Evolutionary conservation across 2,888 invertebrate species (phyloP).

Genomic region (Empis stercorea): DNA sequence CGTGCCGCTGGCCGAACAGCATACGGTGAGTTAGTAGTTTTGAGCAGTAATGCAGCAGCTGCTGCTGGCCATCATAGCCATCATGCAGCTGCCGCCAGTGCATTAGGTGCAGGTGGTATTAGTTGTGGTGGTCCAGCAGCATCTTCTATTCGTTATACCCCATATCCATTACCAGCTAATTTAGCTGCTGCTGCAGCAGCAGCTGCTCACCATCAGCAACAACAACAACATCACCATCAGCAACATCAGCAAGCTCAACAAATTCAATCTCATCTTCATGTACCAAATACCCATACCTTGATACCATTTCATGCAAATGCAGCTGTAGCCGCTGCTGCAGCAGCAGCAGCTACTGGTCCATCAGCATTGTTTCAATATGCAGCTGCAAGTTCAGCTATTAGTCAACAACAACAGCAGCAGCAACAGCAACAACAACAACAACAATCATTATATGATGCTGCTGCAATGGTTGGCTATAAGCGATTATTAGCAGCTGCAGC

Average conservation of each 20-base stretch:
- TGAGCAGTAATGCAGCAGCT: slow-evolving; percentile 46
- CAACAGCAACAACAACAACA: slow-evolving; percentile 42
- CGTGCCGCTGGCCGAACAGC: slow-evolving; percentile 89
- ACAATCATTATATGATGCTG: slow-evolving; percentile 31
- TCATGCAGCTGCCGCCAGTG: slow-evolving; percentile 16
- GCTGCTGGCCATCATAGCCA: slow-evolving; percentile 12
- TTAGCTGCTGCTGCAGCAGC: slow-evolving; percentile 31
- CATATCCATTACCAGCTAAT: slow-evolving; percentile 46
- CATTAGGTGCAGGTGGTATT: slow-evolving; percentile 21
- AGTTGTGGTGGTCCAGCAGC: slow-evolving; percentile 24
- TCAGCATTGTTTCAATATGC: slow-evolving; percentile 41
- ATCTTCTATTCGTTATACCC: slow-evolving; percentile 45
- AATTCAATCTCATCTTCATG: slow-evolving; percentile 41
- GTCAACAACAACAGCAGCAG: slow-evolving; percentile 43
- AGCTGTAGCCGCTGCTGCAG: slow-evolving; percentile 4
- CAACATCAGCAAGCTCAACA: slow-evolving; percentile 19
- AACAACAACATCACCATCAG: slow-evolving; percentile 34
- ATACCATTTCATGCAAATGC: slow-evolving; percentile 16
- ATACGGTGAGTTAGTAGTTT: slow-evolving; percentile 95
- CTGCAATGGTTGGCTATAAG: slow-evolving; percentile 34
- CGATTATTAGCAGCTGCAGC: slow-evolving; percentile 35
- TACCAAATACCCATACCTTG: slow-evolving; percentile 25
- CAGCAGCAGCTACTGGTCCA: slow-evolving; percentile 35
- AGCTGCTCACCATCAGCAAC: slow-evolving; percentile 24
- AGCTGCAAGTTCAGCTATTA: slow-evolving; percentile 47